Conservation (phyloP, 2,888 invertebrate species). For the Timema podura region DNA sequence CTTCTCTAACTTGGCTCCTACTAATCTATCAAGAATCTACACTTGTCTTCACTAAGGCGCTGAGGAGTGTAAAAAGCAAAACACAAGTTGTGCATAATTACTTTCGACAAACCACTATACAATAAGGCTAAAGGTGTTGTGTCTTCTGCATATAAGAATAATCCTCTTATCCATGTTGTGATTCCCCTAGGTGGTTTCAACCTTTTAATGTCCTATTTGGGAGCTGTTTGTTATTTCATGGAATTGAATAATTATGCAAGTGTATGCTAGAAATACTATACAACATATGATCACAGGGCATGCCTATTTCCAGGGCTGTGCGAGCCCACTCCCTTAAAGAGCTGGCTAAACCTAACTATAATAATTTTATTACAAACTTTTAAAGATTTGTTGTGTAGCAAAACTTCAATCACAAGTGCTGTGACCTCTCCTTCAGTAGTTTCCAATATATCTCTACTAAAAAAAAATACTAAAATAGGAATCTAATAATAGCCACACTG, state of each 20-base stretch:
- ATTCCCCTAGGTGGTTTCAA: not conserved
- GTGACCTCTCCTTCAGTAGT: no score
- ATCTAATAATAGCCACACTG: not conserved
- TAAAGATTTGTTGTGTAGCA: no score
- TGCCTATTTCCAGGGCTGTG: not conserved
- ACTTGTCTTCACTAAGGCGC: not conserved
- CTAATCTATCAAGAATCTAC: not conserved
- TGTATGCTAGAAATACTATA: not conserved
- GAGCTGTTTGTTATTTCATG: not conserved
- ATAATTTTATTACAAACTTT: no score
- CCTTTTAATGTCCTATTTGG: not conserved
- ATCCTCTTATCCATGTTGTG: not conserved
- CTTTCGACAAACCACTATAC: not conserved
- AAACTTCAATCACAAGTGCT: no score
- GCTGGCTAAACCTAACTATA: no score
- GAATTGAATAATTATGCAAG: not conserved
- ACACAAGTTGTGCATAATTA: not conserved
- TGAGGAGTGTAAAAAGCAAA: not conserved
- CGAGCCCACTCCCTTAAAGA: not conserved
- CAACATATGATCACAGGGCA: conserved; percentile 1
- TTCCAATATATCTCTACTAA: no score
- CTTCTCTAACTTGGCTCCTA: not conserved
- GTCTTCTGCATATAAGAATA: not conserved
- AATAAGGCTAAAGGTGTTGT: not conserved
- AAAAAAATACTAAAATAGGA: not conserved